These are phyloP conservation scores for Gadus macrocephalus DNA, from an alignment of 2,113 vertebrate species.

Conservation along the genomic window DNA sequence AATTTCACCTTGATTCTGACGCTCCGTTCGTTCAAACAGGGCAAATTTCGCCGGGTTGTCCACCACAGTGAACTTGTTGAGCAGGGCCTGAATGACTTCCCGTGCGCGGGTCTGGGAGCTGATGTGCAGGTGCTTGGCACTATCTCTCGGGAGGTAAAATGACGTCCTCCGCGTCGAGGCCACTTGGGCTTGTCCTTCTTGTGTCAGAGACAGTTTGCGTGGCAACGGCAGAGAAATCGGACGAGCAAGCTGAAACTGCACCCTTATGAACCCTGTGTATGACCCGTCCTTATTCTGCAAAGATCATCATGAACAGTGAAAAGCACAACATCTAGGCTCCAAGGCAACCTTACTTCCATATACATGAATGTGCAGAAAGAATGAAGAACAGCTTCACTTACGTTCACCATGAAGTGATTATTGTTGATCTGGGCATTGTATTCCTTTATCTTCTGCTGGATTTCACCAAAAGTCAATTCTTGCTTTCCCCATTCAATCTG, in stretches of 20 bases:
- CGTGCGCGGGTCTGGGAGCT: slow-evolving; percentile 81
- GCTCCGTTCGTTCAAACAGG: slow-evolving; percentile 86
- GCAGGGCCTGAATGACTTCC: slow-evolving; percentile 92
- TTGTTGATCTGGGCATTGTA: slow-evolving; percentile 94
- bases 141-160: slow-evolving; percentile 94
- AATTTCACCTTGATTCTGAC: slow-evolving; percentile 83
- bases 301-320: not conserved
- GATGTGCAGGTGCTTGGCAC: slow-evolving; percentile 91
- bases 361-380: not conserved
- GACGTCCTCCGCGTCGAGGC: slow-evolving; percentile 82
- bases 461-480: slow-evolving; percentile 77
- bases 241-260: slow-evolving; percentile 87
- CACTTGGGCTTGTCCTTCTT: slow-evolving; percentile 55
- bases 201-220: slow-evolving; percentile 66
- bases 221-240: slow-evolving; percentile 85
- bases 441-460: slow-evolving; percentile 87
- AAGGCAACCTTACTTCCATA: too few relatives aligned
- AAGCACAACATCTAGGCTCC: not conserved
- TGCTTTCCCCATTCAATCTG: slow-evolving; percentile 76
- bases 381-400: slow-evolving; percentile 50
- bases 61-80: slow-evolving; percentile 91
- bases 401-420: slow-evolving; percentile 92
- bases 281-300: slow-evolving; percentile 87
- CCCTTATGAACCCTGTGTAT: slow-evolving; percentile 96
- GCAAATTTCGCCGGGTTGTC: slow-evolving; percentile 96